phyloP scores from a whole-genome alignment of 2,888 invertebrate genomes.

The Dicyrtomina minuta region DNA sequence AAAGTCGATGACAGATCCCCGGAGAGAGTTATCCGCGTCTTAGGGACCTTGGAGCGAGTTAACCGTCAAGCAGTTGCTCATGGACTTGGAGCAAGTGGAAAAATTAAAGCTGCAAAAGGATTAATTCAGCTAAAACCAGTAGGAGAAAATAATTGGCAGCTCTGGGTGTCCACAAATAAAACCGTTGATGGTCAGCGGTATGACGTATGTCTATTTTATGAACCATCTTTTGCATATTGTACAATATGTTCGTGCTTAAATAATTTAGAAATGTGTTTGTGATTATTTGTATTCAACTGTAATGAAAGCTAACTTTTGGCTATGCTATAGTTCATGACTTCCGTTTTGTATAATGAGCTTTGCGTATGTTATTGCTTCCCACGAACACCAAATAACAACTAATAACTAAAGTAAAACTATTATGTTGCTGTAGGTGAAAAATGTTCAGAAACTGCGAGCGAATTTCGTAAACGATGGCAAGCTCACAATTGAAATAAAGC shows the following conservation, averaged over 20 bases:
- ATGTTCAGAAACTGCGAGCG: slow-evolving; percentile 4
- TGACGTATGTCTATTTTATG: slow-evolving; percentile 11
- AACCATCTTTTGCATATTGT: not conserved
- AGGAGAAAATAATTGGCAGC: slow-evolving; percentile 18
- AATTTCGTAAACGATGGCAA: slow-evolving; percentile 23
- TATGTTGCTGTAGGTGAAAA: slow-evolving; percentile 9
- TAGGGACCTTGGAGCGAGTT: slow-evolving; percentile 12
- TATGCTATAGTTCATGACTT: not conserved
- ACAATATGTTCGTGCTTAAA: no score
- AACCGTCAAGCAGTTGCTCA: slow-evolving; percentile 18
- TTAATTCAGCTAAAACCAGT: slow-evolving; percentile 21
- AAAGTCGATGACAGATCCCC: no score
- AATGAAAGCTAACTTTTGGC: no score
- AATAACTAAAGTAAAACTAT: no score
- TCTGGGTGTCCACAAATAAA: slow-evolving; percentile 17
- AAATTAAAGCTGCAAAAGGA: slow-evolving; percentile 6
- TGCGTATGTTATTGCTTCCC: no score
- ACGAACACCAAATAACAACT: no score
- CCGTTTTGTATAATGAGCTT: not conserved
- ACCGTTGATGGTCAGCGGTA: slow-evolving; percentile 22
- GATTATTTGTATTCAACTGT: no score
- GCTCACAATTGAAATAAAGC: slow-evolving; percentile 14
- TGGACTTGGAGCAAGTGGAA: slow-evolving; percentile 25
- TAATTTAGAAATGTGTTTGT: no score
- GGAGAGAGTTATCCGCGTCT: no score